Evolutionary conservation across 1,140 invertebrate species (phyloP).

Genomic region (Ridgeia piscesae): DNA sequence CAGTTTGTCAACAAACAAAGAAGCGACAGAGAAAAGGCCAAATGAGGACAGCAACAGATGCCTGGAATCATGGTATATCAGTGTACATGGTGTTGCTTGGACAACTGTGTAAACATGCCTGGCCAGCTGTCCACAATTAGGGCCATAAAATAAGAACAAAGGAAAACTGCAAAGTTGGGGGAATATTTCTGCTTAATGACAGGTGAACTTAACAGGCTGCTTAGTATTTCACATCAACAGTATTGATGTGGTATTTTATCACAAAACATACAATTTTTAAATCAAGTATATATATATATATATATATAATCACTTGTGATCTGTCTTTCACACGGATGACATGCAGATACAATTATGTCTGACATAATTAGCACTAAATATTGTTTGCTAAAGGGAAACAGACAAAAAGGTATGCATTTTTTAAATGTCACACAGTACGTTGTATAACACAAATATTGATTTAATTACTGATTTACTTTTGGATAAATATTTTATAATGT

Average conservation of each 20-base stretch:
- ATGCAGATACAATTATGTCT: too few species aligned
- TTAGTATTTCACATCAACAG: not conserved
- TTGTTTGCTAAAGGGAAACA: not conserved
- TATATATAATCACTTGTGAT: not conserved
- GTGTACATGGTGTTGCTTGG: not conserved
- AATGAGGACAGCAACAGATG: not conserved
- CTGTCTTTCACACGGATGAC: not conserved
- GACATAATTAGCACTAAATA: not conserved
- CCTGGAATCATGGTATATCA: not conserved
- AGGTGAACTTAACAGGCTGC: not conserved
- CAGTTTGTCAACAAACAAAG: not conserved
- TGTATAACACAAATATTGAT: too few species aligned
- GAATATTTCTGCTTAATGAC: too few species aligned
- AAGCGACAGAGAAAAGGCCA: not conserved
- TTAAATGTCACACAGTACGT: not conserved
- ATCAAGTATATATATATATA: too few species aligned
- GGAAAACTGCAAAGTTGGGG: not conserved
- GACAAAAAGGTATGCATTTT: not conserved
- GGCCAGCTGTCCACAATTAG: not conserved
- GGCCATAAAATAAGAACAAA: not conserved
- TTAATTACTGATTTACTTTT: not conserved
- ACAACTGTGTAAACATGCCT: not conserved
- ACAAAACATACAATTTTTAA: not conserved
- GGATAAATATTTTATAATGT: not conserved
- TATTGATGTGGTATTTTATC: not conserved